Evolutionary conservation across 2,113 vertebrate genomes (phyloP).

Genomic region (Leptodactylus fuscus): DNA sequence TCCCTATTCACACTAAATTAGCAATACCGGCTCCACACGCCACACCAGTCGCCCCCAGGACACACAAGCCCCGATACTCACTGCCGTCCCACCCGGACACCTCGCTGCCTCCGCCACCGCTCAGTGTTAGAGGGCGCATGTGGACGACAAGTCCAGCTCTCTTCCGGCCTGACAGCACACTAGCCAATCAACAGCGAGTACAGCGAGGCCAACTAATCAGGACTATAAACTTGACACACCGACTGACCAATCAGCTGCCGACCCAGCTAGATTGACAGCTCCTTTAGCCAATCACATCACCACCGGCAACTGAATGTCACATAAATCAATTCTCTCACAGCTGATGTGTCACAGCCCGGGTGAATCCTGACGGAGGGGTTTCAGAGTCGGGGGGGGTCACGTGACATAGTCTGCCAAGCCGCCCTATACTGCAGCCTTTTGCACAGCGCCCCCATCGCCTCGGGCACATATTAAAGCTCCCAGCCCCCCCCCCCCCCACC

Average conservation of each 20-base stretch:
- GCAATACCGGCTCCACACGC: neutral
- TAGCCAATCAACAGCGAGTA: neutral
- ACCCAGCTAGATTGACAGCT: neutral
- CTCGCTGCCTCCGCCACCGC: neutral
- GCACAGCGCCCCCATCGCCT: too few species aligned
- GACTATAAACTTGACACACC: neutral
- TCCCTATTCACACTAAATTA: neutral
- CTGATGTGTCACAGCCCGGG: neutral
- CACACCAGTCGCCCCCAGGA: neutral
- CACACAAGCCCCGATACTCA: slow-evolving; percentile 17
- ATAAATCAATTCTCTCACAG: neutral
- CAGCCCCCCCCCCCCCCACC: too few species aligned
- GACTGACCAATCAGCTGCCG: neutral
- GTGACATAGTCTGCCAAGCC: too few species aligned
- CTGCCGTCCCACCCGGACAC: neutral
- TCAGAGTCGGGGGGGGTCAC: too few species aligned
- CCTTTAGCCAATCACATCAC: neutral
- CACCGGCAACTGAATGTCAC: neutral
- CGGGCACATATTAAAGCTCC: too few species aligned
- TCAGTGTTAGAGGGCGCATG: neutral
- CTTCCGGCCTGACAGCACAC: slow-evolving; percentile 10
- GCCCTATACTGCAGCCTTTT: too few species aligned
- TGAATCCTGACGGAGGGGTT: neutral
- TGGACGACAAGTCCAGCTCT: neutral
- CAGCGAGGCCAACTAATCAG: neutral